Conservation (phyloP, 2,113 vertebrate genomes). For the Paralichthys olivaceus region DNA sequence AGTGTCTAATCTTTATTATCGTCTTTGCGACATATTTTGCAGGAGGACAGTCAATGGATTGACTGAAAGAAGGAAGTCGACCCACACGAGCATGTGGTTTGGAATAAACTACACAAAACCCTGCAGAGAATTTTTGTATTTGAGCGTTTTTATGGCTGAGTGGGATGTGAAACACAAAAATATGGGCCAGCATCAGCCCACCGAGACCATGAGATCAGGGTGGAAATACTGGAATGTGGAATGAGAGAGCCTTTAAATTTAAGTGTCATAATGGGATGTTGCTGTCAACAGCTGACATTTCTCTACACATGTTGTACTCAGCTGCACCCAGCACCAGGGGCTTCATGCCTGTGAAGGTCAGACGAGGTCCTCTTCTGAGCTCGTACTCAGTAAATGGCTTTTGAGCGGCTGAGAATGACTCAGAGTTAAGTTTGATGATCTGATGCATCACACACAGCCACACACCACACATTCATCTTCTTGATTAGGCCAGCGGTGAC, state of each 20-base stretch:
- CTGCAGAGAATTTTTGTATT: constrained; percentile 4
- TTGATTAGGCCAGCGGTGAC: not conserved
- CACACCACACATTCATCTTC: not conserved
- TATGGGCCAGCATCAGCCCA: constrained; percentile 5
- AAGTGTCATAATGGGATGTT: not conserved
- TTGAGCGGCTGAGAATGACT: not conserved
- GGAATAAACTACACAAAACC: constrained; percentile 4
- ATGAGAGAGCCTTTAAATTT: not conserved
- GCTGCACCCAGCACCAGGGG: not conserved
- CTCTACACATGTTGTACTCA: not conserved
- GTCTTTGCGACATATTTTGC: constrained; percentile 30
- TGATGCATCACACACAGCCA: not conserved
- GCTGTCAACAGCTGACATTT: not conserved
- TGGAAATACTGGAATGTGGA: not conserved
- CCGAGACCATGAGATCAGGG: not conserved
- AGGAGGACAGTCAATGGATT: constrained; percentile 23
- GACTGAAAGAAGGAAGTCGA: constrained; percentile 26
- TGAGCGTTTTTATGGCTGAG: not conserved
- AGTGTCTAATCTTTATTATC: constrained; percentile 31
- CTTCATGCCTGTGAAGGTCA: not conserved
- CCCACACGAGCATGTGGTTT: constrained; percentile 45
- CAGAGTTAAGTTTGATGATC: not conserved
- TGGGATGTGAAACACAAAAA: constrained; percentile 24
- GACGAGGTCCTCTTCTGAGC: not conserved
- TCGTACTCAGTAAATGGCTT: not conserved